Evolutionary conservation across 1,140 invertebrate genomes (phyloP), one percentile per base, ranked within the genome.

Genomic region (Centruroides vittatus): DNA sequence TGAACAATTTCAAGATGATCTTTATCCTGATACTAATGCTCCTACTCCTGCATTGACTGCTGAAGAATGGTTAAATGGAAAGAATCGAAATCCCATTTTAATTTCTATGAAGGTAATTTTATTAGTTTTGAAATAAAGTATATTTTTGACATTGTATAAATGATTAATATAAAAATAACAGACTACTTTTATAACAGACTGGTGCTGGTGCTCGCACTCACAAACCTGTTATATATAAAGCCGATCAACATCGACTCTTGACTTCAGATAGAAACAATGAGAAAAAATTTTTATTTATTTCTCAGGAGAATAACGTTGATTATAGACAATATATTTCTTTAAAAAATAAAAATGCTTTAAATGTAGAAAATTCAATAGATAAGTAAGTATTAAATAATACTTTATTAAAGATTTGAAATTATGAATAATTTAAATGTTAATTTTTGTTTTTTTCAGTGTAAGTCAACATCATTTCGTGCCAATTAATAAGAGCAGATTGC

Each of bases 11-110:
- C 85, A 88, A 81, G 86, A 89, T 69, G 93, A 98, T 75, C 76
- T 98, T 46, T 98, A 90, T 75, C 93, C 93, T 1, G 90, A 95
- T 68, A 97, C 93, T 5, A 80, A 84, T 7, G 86, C 88, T 59
- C 83, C 84, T 3, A 83, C 83, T 60, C 86, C 92, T 1, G 84
- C 88, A 5, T 73, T 95, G 3, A 82, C 83, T n/a, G 86, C 90
- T 10, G 82, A 84, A 62, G 90, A 94, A 72, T 95, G 92, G 90
- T 80, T 90, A 41, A 82, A 78, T 68, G 92, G 92, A 4, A 82
- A 86, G 66, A 91, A 91, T 70, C 80, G 82, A 58, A 80, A 81
- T 51, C 91, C 90, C 0, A 75, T 92, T 54, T 76, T 93, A 10
- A 86, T 93, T 69, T 90, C 88, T 34, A 78, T 95, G 76, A 85